phyloP scores from a whole-genome alignment of 2,888 invertebrate genomes.

The Hyles lineata region DNA sequence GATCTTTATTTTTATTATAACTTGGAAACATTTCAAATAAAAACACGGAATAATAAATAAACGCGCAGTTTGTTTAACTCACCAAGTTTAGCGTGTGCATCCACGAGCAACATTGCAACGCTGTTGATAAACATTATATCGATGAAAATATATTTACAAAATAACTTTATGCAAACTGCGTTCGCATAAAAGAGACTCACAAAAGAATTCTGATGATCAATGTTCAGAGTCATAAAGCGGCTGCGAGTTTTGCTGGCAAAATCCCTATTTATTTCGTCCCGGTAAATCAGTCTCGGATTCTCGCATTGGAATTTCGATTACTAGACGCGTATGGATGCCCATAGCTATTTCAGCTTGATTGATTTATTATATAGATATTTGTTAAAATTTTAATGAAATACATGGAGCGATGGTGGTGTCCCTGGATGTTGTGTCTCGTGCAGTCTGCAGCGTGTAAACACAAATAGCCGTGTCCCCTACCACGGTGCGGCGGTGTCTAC shows the following conservation, averaged over 20 bases:
- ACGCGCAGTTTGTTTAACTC: conserved; percentile 24
- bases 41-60: conserved; percentile 24
- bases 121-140: conserved; percentile 24
- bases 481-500: background rate
- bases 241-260: conserved; percentile 20
- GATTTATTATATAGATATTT: conserved; percentile 10
- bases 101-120: conserved; percentile 8
- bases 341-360: background rate
- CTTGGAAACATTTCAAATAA: conserved; percentile 27
- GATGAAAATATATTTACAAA: conserved; percentile 15
- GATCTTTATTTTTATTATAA: conserved; percentile 26
- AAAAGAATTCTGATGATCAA: conserved; percentile 23
- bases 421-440: background rate
- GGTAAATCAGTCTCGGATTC: conserved; percentile 22
- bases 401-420: background rate
- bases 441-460: background rate
- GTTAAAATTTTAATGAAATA: background rate
- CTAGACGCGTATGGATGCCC: background rate
- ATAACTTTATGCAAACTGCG: conserved; percentile 19
- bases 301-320: conserved; percentile 18
- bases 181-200: background rate
- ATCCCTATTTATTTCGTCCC: conserved; percentile 8
- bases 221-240: conserved; percentile 17
- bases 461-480: background rate
- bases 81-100: conserved; percentile 13